These are phyloP conservation scores for Tetrapedia diversipes DNA, from an alignment of 2,888 invertebrate genomes.

Conservation along the genomic window DNA sequence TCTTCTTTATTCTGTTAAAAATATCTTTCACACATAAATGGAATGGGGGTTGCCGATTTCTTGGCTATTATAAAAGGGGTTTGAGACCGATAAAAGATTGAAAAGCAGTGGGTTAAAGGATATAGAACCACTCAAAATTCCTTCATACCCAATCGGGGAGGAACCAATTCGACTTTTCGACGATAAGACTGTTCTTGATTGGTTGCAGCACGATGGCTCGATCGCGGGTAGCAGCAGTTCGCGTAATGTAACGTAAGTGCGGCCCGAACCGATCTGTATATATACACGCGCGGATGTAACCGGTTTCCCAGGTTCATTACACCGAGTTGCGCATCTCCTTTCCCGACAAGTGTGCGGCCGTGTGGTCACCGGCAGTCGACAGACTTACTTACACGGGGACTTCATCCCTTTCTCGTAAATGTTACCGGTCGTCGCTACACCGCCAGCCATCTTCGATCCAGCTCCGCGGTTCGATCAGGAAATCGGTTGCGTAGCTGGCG, in stretches of 20 bases:
- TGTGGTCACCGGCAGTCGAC: conserved; percentile 70
- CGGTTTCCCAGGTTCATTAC: conserved; percentile 83
- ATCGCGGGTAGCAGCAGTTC: conserved; percentile 59
- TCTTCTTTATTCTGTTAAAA: no score
- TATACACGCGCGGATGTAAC: conserved; percentile 78
- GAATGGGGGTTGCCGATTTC: no score
- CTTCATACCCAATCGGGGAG: neutral
- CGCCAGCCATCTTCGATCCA: conserved; percentile 52
- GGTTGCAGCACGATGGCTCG: conserved; percentile 61
- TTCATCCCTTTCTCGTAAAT: conserved; percentile 73
- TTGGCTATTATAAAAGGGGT: no score
- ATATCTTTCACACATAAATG: no score
- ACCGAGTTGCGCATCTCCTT: conserved; percentile 80
- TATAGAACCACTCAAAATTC: conserved; percentile 24
- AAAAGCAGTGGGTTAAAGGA: no score
- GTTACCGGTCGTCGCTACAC: conserved; percentile 22
- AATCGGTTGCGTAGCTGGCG: conserved; percentile 50
- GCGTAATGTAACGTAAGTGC: conserved; percentile 70
- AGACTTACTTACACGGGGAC: conserved; percentile 68
- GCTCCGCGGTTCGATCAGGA: conserved; percentile 56
- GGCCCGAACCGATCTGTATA: conserved; percentile 74
- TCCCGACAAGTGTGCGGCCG: conserved; percentile 78
- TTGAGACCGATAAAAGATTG: no score
- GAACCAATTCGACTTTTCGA: neutral
- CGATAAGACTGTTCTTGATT: neutral